These are phyloP conservation scores for Pseudomyrmex dendroicus DNA, from an alignment of 1,140 invertebrate species.

Conservation along the genomic window DNA sequence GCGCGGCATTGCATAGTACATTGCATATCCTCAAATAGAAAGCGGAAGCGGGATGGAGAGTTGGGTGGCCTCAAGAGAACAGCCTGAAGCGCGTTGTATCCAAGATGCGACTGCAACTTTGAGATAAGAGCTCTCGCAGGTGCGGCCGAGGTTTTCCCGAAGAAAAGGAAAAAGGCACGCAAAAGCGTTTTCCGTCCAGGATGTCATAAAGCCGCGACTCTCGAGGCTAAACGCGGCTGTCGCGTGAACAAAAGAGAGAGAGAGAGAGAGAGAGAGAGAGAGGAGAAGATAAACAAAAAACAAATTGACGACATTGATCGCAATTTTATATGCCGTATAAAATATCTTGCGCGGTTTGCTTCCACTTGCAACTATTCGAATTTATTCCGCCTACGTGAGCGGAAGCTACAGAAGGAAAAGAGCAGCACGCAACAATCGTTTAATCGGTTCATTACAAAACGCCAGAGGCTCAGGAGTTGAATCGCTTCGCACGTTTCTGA, in stretches of 20 bases:
- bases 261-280: background rate
- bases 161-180: slow-evolving; percentile 52
- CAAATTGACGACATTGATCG: slow-evolving; percentile 68
- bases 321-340: slow-evolving; percentile 55
- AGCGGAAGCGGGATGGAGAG: background rate
- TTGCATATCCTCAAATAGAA: slow-evolving; percentile 17
- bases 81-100: slow-evolving; percentile 39
- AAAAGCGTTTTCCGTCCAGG: slow-evolving; percentile 29
- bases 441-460: slow-evolving; percentile 7
- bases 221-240: slow-evolving; percentile 36
- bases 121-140: slow-evolving; percentile 67
- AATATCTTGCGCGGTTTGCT: slow-evolving; percentile 33
- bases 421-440: slow-evolving; percentile 24
- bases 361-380: slow-evolving; percentile 34
- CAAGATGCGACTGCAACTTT: slow-evolving; percentile 60
- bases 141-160: background rate
- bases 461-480: background rate
- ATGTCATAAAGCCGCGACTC: slow-evolving; percentile 60
- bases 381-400: slow-evolving; percentile 56
- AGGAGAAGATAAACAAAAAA: slow-evolving; percentile 42
- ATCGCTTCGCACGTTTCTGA: background rate
- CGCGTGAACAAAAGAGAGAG: background rate
- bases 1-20: slow-evolving; percentile 48
- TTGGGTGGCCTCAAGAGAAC: slow-evolving; percentile 9
- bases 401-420: slow-evolving; percentile 9